These are phyloP conservation scores for Luidia sarsii DNA, from an alignment of 53 echinoderm and acorn worm species.

Conservation along the genomic window DNA sequence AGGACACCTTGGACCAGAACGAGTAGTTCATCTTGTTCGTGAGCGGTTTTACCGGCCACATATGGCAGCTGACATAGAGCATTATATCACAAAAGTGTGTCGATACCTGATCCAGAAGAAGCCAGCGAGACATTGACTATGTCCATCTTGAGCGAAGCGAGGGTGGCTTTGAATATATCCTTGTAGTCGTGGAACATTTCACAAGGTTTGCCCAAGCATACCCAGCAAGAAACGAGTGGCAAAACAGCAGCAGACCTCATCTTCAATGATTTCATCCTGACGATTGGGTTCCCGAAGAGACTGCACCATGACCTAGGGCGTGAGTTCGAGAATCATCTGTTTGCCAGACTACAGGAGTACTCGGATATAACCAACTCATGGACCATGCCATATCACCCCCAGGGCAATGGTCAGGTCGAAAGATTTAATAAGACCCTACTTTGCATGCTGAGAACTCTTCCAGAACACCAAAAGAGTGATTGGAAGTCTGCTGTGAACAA, in stretches of 20 bases:
- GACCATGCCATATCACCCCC: slow-evolving; percentile 45
- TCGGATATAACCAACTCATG: slow-evolving; percentile 24
- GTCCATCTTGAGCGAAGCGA: slow-evolving; percentile 22
- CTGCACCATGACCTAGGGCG: slow-evolving; percentile 42
- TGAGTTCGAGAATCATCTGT: slow-evolving; percentile 61
- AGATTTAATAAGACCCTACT: slow-evolving; percentile 46
- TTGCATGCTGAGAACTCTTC: slow-evolving; percentile 28
- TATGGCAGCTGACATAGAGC: slow-evolving; percentile 43
- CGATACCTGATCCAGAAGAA: slow-evolving; percentile 31
- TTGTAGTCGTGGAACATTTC: slow-evolving; percentile 42
- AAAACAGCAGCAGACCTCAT: slow-evolving; percentile 33
- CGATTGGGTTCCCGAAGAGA: slow-evolving; percentile 32
- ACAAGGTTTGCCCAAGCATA: slow-evolving; percentile 43
- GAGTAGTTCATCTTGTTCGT: slow-evolving; percentile 24
- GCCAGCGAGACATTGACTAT: slow-evolving; percentile 30
- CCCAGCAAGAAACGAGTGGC: slow-evolving; percentile 48
- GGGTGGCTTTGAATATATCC: slow-evolving; percentile 43
- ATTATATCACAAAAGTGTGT: slow-evolving; percentile 26
- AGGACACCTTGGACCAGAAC: slow-evolving; percentile 29
- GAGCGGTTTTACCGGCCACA: slow-evolving; percentile 56
- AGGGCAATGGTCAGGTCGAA: slow-evolving; percentile 53
- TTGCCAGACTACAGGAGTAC: slow-evolving; percentile 26
- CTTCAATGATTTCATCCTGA: slow-evolving; percentile 21
- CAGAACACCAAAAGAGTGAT: not conserved
- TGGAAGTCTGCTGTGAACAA: slow-evolving; percentile 35